Evolutionary conservation across 2,888 invertebrate species (phyloP), one percentile per base, ranked within the genome.

Genomic region (Andrena camellia): DNA sequence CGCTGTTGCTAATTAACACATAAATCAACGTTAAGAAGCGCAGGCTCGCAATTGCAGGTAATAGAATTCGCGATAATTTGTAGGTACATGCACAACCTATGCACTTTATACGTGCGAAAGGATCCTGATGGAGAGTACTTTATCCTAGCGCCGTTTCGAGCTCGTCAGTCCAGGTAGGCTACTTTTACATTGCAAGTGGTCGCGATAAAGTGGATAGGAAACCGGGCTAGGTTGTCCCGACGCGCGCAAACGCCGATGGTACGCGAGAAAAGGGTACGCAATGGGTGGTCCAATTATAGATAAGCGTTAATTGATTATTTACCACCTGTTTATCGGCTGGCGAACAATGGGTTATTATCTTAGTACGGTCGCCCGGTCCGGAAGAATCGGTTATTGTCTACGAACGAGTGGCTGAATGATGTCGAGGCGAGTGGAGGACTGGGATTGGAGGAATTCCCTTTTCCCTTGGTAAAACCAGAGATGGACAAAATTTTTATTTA

Each of bases 291-390:
- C 77, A 81, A 86, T 88, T 83, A 80, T 52, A 84, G 80, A 83
- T 79, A 84, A 83, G 70, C 72, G 79, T 85, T 82, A 86, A 90
- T 84, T 85, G 84, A 85, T 84, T 90, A 85, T 87, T 90, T 83
- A 80, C 52, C 80, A 78, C 52, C 66, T 69, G 80, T 80, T 81
- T 78, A 86, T 68, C 69, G 62, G 26, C 8, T 59, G 60, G 29
- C 31, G 71, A 81, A 89, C 84, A 85, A 89, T 85, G 71, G 80
- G 76, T 81, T 83, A 78, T 86, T 81, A 84, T 60, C 64, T 81
- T 60, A 29, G 52, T 20, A 67, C 52, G 57, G 57, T 62, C 31
- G 42, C 52, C 23, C 31, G 29, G 20, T 26, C 42, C 59, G 63
- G 35, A 68, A 48, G 52, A 63, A 23, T 29, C 2, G 23, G 10